Evolutionary conservation across 2,797 vertebrate species (phyloP).

Genomic region (Bradypodion ventrale): DNA sequence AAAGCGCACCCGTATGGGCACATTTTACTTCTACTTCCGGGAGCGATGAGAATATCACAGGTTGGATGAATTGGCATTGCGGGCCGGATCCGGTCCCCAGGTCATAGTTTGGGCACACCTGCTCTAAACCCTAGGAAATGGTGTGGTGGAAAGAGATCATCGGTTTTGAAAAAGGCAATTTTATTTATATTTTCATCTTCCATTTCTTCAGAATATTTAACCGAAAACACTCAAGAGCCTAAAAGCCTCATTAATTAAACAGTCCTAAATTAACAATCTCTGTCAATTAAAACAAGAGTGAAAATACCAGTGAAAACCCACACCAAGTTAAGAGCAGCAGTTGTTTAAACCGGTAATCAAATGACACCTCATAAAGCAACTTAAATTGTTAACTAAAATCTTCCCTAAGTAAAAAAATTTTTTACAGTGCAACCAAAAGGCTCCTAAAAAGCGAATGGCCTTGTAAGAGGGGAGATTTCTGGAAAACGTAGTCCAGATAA

Average conservation of each 20-base stretch:
- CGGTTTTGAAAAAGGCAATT: background rate
- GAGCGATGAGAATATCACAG: too few relatives aligned
- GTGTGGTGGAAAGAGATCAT: background rate
- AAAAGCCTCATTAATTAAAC: background rate
- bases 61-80: too few relatives aligned
- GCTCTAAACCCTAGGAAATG: background rate
- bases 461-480: background rate
- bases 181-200: background rate
- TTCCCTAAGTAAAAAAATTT: background rate
- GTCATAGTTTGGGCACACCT: too few relatives aligned
- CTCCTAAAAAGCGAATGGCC: background rate
- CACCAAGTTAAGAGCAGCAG: background rate
- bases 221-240: background rate
- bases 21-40: too few relatives aligned
- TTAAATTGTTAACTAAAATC: background rate
- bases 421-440: background rate
- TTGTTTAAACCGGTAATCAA: background rate
- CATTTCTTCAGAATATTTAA: background rate
- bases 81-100: too few relatives aligned
- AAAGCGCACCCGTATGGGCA: too few relatives aligned
- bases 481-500: background rate
- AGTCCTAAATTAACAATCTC: too few relatives aligned
- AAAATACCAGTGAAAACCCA: background rate
- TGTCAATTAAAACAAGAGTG: background rate
- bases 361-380: background rate